Evolutionary conservation across 2,797 vertebrate species (phyloP).

Genomic region (Takifugu ocellatus): DNA sequence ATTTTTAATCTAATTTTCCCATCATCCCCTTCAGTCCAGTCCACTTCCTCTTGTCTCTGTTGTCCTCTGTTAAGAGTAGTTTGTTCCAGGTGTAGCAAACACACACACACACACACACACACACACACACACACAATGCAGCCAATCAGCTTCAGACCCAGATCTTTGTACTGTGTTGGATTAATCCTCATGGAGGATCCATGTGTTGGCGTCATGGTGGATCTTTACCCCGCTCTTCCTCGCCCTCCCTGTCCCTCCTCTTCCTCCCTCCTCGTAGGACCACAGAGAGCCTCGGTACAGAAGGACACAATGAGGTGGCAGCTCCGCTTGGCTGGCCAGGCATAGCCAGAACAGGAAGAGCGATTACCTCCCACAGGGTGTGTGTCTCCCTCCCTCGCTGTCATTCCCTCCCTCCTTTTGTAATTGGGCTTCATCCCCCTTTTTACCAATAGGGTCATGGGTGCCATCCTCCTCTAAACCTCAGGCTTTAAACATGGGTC

Average conservation of each 20-base stretch:
- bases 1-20: too few species aligned
- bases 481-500: not conserved
- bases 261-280: constrained; percentile 3
- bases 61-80: too few species aligned
- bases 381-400: constrained; percentile 4
- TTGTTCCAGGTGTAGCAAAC: too few species aligned
- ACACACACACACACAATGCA: not conserved
- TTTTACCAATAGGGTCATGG: constrained; percentile 38
- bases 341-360: constrained; percentile 61
- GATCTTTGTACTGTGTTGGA: constrained; percentile 61
- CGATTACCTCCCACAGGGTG: constrained; percentile 62
- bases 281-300: constrained; percentile 49
- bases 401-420: constrained; percentile 20
- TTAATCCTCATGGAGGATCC: constrained; percentile 13
- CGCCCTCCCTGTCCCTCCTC: not conserved
- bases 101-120: not conserved
- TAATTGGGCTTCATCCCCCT: constrained; percentile 50
- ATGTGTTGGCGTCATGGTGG: not conserved
- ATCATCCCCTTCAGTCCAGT: too few species aligned
- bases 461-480: not conserved
- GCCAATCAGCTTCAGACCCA: constrained; percentile 18
- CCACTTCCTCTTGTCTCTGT: too few species aligned
- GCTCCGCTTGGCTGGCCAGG: constrained; percentile 65
- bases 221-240: not conserved
- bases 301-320: constrained; percentile 70